These are phyloP conservation scores for Procambarus virginalis DNA, from an alignment of 1,140 invertebrate genomes.

Conservation along the genomic window DNA sequence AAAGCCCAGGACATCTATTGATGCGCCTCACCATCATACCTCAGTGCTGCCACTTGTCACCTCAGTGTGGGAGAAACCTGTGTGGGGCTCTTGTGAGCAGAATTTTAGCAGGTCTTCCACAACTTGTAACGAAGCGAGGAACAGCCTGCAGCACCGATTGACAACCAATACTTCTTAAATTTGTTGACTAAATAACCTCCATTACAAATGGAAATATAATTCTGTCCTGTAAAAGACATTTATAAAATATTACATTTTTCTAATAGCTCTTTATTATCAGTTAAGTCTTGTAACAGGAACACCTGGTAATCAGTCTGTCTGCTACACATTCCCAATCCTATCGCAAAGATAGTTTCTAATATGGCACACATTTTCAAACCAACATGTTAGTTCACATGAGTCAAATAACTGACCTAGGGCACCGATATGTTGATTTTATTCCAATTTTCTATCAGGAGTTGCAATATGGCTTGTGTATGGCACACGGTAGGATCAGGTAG, in stretches of 20 bases:
- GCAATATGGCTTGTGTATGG: conserved; percentile 59
- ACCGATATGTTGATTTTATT: conserved; percentile 61
- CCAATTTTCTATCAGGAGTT: conserved; percentile 28
- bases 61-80: not conserved
- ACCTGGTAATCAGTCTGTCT: conserved; percentile 22
- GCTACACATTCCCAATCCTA: conserved; percentile 16
- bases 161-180: conserved; percentile 41
- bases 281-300: conserved; percentile 11
- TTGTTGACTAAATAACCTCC: conserved; percentile 53
- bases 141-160: conserved; percentile 45
- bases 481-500: conserved; percentile 59
- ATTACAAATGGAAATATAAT: conserved; percentile 36
- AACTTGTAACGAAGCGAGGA: not conserved
- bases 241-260: conserved; percentile 22
- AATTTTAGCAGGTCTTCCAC: not conserved
- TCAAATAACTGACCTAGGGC: conserved; percentile 57
- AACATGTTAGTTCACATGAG: conserved; percentile 24
- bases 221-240: conserved; percentile 41
- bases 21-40: not conserved
- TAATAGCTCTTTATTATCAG: conserved; percentile 22
- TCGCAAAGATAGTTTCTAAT: conserved; percentile 32
- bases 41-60: not conserved
- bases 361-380: conserved; percentile 54
- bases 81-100: not conserved
- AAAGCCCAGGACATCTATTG: no score